Percentiles rank a stretch among this genome's conserved stretches.
Conservation (phyloP, 1,140 invertebrate genomes). For the Conopomorpha cramerella region DNA sequence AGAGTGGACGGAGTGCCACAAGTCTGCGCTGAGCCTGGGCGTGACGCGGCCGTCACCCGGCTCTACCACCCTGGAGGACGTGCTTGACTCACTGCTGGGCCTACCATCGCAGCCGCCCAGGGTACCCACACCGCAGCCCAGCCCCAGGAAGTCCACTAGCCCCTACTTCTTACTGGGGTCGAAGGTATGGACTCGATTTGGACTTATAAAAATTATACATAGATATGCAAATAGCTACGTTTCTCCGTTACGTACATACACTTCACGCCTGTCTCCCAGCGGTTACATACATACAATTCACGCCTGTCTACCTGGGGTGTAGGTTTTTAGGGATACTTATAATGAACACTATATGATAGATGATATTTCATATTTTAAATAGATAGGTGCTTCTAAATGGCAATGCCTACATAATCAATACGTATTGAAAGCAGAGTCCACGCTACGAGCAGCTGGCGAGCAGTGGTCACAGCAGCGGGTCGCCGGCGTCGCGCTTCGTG, state of each 20-base stretch:
- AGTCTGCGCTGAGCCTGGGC: slow-evolving; percentile 46
- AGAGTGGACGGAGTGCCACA: slow-evolving; percentile 52
- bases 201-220: background rate
- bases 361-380: too few species aligned
- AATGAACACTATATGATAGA: too few species aligned
- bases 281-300: too few species aligned
- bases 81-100: slow-evolving; percentile 86
- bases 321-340: too few species aligned
- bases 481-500: slow-evolving; percentile 34
- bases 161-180: slow-evolving; percentile 68
- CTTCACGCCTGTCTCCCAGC: too few species aligned
- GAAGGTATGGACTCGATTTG: too few species aligned
- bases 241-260: slow-evolving; percentile 2
- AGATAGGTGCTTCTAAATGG: too few species aligned
- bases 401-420: too few species aligned
- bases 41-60: slow-evolving; percentile 67
- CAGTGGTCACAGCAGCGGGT: slow-evolving; percentile 49
- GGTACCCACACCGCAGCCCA: slow-evolving; percentile 63
- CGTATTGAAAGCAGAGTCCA: slow-evolving; percentile 53
- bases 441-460: slow-evolving; percentile 51
- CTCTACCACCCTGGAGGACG: slow-evolving; percentile 89
- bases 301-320: too few species aligned
- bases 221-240: background rate
- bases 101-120: slow-evolving; percentile 74
- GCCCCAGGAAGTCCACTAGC: slow-evolving; percentile 67